Percentiles rank a stretch among this genome's conserved stretches.
These are phyloP conservation scores for Balaenoptera acutorostrata DNA, from an alignment of 2,113 vertebrate species.

Conservation along the genomic window DNA sequence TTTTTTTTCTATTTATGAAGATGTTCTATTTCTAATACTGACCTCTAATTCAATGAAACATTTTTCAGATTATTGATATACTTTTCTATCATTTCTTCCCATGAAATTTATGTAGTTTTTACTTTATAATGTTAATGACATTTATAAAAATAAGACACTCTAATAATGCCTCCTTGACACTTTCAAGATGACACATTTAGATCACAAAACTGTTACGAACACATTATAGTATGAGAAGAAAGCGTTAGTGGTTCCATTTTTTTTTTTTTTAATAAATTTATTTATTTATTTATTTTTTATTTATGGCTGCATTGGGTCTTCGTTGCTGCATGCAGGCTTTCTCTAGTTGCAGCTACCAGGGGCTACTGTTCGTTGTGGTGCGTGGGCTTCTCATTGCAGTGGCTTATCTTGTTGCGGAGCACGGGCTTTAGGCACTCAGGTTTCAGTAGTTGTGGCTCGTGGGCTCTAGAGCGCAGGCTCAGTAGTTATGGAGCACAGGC, in stretches of 20 bases:
- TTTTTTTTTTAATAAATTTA: too few species aligned
- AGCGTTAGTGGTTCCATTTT: not conserved
- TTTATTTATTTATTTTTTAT: too few species aligned
- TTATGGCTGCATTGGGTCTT: too few species aligned
- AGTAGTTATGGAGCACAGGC: too few species aligned
- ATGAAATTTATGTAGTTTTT: not conserved
- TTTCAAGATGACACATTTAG: not conserved
- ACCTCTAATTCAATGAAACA: not conserved
- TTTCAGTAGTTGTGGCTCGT: too few species aligned
- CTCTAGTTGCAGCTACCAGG: too few species aligned
- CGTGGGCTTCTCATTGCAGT: too few species aligned
- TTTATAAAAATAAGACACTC: not conserved
- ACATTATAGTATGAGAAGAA: not conserved
- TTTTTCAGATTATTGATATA: not conserved
- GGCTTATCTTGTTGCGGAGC: too few species aligned
- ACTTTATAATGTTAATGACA: not conserved
- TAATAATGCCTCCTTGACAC: not conserved
- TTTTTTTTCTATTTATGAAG: not conserved
- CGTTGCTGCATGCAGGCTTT: too few species aligned
- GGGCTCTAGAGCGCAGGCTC: too few species aligned
- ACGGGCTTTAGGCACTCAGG: too few species aligned
- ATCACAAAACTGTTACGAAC: not conserved
- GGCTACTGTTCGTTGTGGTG: too few species aligned
- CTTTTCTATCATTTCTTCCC: not conserved
- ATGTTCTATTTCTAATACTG: not conserved